These are phyloP conservation scores for Apteryx mantelli DNA, from an alignment of 2,113 vertebrate genomes.

Conservation along the genomic window DNA sequence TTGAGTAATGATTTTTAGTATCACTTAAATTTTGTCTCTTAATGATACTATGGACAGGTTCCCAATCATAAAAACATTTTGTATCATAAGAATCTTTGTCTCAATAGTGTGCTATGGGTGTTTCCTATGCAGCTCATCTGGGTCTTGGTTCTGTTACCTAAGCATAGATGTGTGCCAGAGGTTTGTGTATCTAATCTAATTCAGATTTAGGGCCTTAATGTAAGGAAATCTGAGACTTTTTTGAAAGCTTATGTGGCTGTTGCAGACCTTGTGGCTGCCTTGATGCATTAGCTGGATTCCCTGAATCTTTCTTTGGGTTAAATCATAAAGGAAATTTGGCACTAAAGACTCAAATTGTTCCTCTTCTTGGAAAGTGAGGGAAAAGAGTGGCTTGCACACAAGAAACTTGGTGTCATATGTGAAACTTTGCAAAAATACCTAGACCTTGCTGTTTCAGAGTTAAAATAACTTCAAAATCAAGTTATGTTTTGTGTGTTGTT, in stretches of 20 bases:
- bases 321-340: rapidly evolving
- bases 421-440: not conserved
- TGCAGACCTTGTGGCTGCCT: not conserved
- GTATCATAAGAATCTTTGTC: not conserved
- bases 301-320: not conserved
- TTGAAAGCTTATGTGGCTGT: not conserved
- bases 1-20: not conserved
- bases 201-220: not conserved
- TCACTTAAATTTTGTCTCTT: not conserved
- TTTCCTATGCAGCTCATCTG: not conserved
- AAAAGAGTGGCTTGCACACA: not conserved
- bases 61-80: not conserved
- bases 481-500: too few relatives aligned
- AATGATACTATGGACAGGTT: not conserved
- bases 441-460: not conserved
- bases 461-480: not conserved
- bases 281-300: not conserved
- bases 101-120: not conserved
- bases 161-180: not conserved
- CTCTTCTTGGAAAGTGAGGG: not conserved
- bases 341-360: not conserved
- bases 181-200: not conserved
- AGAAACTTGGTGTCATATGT: not conserved
- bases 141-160: not conserved
- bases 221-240: not conserved